Percentiles rank a stretch among this genome's conserved stretches.
These are phyloP conservation scores for Habrosyne pyritoides DNA, from an alignment of 2,888 invertebrate genomes.

Conservation along the genomic window DNA sequence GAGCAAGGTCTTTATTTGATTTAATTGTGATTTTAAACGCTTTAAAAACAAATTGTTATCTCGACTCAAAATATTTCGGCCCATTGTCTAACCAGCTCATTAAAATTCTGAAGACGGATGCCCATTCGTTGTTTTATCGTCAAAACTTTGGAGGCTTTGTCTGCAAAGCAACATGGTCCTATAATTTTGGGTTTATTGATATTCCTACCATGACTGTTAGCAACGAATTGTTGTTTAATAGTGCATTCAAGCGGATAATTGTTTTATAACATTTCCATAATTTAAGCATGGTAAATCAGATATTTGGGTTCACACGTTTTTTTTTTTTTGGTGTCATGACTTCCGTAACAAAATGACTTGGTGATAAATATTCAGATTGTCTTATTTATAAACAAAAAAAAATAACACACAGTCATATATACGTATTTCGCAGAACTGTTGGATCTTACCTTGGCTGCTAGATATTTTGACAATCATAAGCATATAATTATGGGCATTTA, in stretches of 20 bases:
- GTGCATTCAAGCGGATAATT: not conserved
- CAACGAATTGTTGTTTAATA: not conserved
- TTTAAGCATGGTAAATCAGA: no score
- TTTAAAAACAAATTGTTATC: not conserved
- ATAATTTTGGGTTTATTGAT: not conserved
- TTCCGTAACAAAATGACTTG: no score
- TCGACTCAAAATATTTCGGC: not conserved
- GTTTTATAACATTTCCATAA: not conserved
- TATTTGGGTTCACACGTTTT: no score
- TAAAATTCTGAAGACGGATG: conserved; percentile 3
- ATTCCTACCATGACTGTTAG: not conserved
- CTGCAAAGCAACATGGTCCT: not conserved
- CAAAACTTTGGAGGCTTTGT: conserved; percentile 1
- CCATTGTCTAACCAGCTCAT: not conserved
- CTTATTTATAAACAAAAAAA: no score
- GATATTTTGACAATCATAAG: not conserved
- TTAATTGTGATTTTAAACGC: not conserved
- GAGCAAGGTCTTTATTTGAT: no score
- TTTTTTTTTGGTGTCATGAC: no score
- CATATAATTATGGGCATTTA: not conserved
- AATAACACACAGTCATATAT: no score
- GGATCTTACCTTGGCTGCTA: not conserved
- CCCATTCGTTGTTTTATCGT: not conserved
- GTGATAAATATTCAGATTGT: no score
- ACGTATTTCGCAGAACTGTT: no score